phyloP scores from a whole-genome alignment of 2,888 invertebrate species.

The Diaprepes abbreviatus region DNA sequence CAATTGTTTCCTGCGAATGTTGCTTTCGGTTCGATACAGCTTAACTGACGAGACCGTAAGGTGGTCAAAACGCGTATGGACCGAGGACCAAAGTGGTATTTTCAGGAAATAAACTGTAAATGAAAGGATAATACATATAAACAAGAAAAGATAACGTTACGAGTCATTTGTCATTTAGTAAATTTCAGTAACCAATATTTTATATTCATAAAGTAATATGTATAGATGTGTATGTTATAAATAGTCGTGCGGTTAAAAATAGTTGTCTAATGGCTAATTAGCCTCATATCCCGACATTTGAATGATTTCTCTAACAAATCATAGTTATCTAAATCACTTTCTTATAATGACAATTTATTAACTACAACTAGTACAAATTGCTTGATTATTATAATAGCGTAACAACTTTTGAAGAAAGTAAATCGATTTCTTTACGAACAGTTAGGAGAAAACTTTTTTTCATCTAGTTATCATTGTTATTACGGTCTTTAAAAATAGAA shows the following conservation, averaged over 20 bases:
- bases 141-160: no score
- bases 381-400: background rate
- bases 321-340: background rate
- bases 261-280: background rate
- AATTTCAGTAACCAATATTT: no score
- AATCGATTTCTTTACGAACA: background rate
- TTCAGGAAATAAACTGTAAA: no score
- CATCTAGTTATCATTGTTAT: background rate
- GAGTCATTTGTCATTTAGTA: no score
- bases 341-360: constrained; percentile 9
- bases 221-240: no score
- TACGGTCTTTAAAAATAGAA: background rate
- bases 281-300: background rate
- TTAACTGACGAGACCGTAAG: no score
- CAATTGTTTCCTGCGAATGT: no score
- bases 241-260: background rate
- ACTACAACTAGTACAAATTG: constrained; percentile 7
- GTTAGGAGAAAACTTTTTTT: background rate
- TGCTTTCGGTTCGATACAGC: no score
- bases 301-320: background rate
- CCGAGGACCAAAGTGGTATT: no score
- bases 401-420: constrained; percentile 3
- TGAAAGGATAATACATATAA: no score
- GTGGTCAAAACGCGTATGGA: no score
- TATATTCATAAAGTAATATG: no score